Evolutionary conservation across 2,113 vertebrate species (phyloP), one percentile per base, ranked within the genome.

Genomic region (Tamias sibiricus): DNA sequence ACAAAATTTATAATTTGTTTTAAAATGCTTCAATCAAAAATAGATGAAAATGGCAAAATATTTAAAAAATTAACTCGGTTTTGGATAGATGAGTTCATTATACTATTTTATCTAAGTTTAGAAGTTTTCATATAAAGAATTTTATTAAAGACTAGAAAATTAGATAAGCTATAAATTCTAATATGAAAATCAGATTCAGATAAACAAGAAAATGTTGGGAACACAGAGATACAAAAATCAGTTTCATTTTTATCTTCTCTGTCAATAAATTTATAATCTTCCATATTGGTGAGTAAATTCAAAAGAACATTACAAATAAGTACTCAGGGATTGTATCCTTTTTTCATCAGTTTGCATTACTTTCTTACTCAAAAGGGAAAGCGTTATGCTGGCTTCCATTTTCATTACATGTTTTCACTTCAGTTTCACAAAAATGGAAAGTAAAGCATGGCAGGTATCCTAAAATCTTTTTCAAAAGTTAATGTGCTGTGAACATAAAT

Each of bases 381-480:
- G 32, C 4, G 79, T 47, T 64, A 77, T 59, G 13, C 83, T 95
- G 69, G 40, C 37, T 95, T 86, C 37, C 68, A 95, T 66, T 95
- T 94, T 85, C 75, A 72, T 95, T 89, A 64, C 84, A 54, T 84
- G 26, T 59, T 71, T 87, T 90, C 92, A 84, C 37, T 88, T 95
- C 24, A 72, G 28, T 93, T 82, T 77, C 54, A 57, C 40, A 87
- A 69, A 87, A 94, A 77, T 42, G 22, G 37, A 95, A 97, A 66
- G 42, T 44, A 82, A 96, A 93, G 54, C 26, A 91, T 85, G 81
- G 19, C 54, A 88, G 35, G 37, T 81, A 92, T 24, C 47, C 52
- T 94, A 76, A 91, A 81, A 91, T 89, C 6, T 30, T 71, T 88
- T 76, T 37, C 47, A 87, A 87, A 97, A 95, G 22, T 86, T 86